phyloP scores from a whole-genome alignment of 2,888 invertebrate genomes.

The Xanthorhoe spadicearia region DNA sequence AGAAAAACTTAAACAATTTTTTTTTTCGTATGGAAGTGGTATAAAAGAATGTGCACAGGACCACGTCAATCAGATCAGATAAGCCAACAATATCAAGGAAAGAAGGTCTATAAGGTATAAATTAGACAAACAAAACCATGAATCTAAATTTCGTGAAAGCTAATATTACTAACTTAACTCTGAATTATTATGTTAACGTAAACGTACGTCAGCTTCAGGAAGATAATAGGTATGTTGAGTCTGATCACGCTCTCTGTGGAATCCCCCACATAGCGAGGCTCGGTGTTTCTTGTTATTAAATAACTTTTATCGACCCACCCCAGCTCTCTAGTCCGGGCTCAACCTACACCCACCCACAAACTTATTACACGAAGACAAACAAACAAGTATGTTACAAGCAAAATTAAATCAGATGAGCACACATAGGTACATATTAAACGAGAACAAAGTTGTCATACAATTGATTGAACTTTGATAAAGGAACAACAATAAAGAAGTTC shows the following conservation, averaged over 20 bases:
- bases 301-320: constrained; percentile 77
- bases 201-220: constrained; percentile 18
- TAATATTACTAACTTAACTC: not conserved
- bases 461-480: constrained; percentile 15
- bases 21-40: too few species aligned
- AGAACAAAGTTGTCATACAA: not conserved
- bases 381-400: constrained; percentile 41
- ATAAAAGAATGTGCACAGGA: too few species aligned
- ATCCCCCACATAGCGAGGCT: constrained; percentile 53
- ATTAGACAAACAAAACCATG: not conserved
- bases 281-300: constrained; percentile 78
- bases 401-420: constrained; percentile 42
- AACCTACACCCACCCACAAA: constrained; percentile 48
- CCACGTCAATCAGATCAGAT: not conserved
- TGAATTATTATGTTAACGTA: not conserved
- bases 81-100: not conserved
- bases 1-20: too few species aligned
- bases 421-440: not conserved
- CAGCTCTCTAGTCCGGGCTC: constrained; percentile 50
- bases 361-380: constrained; percentile 54
- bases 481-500: constrained; percentile 26
- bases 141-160: not conserved
- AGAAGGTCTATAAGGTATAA: not conserved
- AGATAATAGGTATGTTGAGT: constrained; percentile 48
- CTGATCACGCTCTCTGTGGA: constrained; percentile 54